These are phyloP conservation scores for Phasianus colchicus DNA, from an alignment of 2,113 vertebrate genomes.

Conservation along the genomic window DNA sequence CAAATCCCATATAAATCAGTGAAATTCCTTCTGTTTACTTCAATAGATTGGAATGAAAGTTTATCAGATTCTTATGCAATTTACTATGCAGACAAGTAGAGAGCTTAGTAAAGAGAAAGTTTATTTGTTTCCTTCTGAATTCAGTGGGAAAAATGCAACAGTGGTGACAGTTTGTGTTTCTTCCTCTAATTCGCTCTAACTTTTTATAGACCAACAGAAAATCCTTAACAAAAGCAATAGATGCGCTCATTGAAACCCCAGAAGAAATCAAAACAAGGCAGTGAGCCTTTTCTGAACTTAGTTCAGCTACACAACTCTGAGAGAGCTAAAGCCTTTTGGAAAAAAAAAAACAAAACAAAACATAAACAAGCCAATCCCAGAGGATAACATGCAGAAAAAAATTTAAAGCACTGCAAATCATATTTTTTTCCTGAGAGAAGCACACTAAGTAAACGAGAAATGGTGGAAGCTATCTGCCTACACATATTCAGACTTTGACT, in stretches of 20 bases:
- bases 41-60: background rate
- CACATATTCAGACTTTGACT: background rate
- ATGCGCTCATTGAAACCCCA: background rate
- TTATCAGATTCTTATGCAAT: background rate
- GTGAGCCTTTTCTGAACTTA: background rate
- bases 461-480: background rate
- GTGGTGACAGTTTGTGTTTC: background rate
- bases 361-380: background rate
- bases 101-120: background rate
- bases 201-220: background rate
- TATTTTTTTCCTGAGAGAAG: background rate
- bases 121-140: background rate
- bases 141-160: background rate
- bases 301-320: background rate
- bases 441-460: background rate
- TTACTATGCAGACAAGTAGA: background rate
- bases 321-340: background rate
- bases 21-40: background rate
- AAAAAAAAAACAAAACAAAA: background rate
- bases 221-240: background rate
- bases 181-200: background rate
- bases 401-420: background rate
- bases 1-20: background rate
- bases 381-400: background rate
- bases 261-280: slow-evolving; percentile 33